These are phyloP conservation scores for Myotis myotis DNA, from an alignment of 2,797 vertebrate genomes.

Conservation along the genomic window DNA sequence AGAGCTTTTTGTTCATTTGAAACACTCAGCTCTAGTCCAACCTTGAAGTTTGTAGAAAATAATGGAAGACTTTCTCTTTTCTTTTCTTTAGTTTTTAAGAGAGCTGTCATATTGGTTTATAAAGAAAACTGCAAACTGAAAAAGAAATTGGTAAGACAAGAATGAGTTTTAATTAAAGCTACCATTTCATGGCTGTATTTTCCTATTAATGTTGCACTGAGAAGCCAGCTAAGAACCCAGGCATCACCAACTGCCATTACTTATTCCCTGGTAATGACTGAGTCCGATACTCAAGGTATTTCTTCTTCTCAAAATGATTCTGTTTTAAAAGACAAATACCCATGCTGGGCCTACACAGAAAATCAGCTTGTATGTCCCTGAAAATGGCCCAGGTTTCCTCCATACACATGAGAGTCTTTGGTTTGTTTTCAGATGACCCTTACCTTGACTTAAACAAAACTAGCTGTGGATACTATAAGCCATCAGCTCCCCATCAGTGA, in stretches of 20 bases:
- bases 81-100: conserved; percentile 93
- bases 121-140: conserved; percentile 96
- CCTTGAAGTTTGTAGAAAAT: background rate
- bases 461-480: background rate
- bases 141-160: conserved; percentile 94
- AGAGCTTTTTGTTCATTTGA: background rate
- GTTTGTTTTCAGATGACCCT: background rate
- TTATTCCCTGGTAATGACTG: background rate
- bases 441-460: background rate
- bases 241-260: too few relatives aligned
- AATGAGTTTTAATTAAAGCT: background rate
- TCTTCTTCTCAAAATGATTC: background rate
- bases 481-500: background rate
- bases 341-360: background rate
- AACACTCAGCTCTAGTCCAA: background rate
- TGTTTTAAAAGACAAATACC: background rate
- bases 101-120: conserved; percentile 96
- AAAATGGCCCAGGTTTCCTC: background rate
- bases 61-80: conserved; percentile 50
- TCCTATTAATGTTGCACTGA: background rate
- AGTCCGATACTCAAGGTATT: background rate
- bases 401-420: background rate
- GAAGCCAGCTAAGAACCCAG: background rate
- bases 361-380: background rate
- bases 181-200: background rate